A percentile compares a stretch with the other conserved stretches of the same genome.
Conservation (phyloP, 92 coral and sea anemone species). For the Galaxea fascicularis region DNA sequence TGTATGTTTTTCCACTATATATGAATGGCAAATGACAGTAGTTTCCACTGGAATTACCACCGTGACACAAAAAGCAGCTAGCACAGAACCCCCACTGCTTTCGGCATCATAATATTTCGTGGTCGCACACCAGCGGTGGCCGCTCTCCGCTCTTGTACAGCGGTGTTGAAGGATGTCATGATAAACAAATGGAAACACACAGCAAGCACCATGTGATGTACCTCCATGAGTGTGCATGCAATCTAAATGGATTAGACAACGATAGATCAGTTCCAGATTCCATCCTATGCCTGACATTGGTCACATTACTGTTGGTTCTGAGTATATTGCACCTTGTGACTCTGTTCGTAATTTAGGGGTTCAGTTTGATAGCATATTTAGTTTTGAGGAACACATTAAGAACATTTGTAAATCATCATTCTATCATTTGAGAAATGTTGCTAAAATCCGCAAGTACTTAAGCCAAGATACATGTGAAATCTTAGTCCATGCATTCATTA, state of each 20-base stretch:
- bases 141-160: constrained; percentile 89
- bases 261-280: too few relatives aligned
- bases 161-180: constrained; percentile 79
- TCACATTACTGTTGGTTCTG: too few relatives aligned
- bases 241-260: constrained; percentile 44
- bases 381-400: too few relatives aligned
- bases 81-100: constrained; percentile 96
- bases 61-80: constrained; percentile 29
- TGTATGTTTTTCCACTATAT: constrained; percentile 78
- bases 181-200: constrained; percentile 86
- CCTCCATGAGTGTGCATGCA: constrained; percentile 97
- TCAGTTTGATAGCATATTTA: too few relatives aligned
- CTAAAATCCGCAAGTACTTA: too few relatives aligned
- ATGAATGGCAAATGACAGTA: constrained; percentile 90
- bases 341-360: too few relatives aligned
- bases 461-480: too few relatives aligned
- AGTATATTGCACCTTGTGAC: too few relatives aligned
- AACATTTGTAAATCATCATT: too few relatives aligned
- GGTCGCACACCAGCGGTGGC: constrained; percentile 91
- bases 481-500: too few relatives aligned
- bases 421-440: too few relatives aligned
- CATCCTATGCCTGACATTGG: too few relatives aligned
- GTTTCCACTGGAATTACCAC: constrained; percentile 80
- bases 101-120: constrained; percentile 85
- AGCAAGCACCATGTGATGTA: constrained; percentile 88